Base-by-base conservation (phyloP, 2,888 invertebrate genomes). In the Apantesis nais region DNA sequence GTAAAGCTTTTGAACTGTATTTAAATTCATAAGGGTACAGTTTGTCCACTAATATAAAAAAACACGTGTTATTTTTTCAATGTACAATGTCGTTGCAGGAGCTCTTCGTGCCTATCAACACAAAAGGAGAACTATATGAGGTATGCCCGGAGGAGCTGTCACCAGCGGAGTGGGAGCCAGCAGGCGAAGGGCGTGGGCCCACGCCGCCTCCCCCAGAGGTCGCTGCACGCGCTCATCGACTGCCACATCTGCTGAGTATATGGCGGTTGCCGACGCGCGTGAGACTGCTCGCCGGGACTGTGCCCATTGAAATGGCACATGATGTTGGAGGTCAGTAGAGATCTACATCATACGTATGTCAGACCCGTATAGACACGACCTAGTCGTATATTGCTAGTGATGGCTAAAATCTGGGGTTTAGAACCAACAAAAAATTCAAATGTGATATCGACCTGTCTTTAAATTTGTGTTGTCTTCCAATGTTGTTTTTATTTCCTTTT, bases 111-210 rank as follows among this genome's bases (percentile, higher is more conserved):
- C 97, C 97, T 39, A 95, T 97, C 85, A 96, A 97, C 83, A 97
- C 97, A 68, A 97, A 97, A 88, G 97, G 97, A 62, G 97, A 97
- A 89, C 96, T 97, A 89, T 97, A 97, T 89, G 93, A 97, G 92
- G 90, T 96, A 91, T 89, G 96, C 90, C 92, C 95, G 76, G 90
- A 93, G 87, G 91, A 94, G 93, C 80, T 95, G 85, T 95, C 96
- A 55, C 95, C 95, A 65, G 95, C 92, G 78, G 95, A 95, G 76
- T 93, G 95, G 90, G 93, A 95, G 77, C 93, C 85, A 85, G 95
- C 87, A 85, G 95, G 86, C 84, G 95, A 93, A 83, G 95, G 89
- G 86, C 93, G 93, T 76, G 92, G 85, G 77, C 48, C 83, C 16
- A 94, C 92, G 41, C 93, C 92, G 60, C 93, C 92, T 58, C 88